phyloP scores from a whole-genome alignment of 2,113 vertebrate species.

The Hiodon tergisus region DNA sequence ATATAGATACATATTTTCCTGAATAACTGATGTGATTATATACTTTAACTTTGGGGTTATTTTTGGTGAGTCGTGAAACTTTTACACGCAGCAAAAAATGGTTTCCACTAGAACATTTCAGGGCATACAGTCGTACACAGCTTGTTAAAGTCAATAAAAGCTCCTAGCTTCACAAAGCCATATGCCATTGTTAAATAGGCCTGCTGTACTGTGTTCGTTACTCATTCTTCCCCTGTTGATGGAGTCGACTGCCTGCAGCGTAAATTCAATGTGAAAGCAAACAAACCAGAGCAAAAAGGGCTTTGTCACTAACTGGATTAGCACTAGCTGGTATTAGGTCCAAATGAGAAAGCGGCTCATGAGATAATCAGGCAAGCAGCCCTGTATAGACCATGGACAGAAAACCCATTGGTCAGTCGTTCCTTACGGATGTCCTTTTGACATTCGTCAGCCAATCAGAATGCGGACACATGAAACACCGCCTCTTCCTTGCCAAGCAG shows the following conservation, averaged over 20 bases:
- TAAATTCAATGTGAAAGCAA: background rate
- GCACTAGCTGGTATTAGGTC: slow-evolving; percentile 4
- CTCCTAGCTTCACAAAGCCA: background rate
- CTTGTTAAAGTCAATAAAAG: background rate
- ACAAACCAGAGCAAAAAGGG: background rate
- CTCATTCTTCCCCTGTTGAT: background rate
- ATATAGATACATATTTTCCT: no score
- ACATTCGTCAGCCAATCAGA: background rate
- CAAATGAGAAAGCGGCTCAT: background rate
- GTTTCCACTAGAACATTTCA: no score
- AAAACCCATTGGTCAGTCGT: slow-evolving; percentile 8
- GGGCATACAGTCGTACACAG: background rate
- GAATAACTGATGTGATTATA: no score
- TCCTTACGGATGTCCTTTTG: background rate
- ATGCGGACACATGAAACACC: background rate
- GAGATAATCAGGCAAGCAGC: background rate
- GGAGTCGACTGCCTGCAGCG: background rate
- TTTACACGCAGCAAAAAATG: no score
- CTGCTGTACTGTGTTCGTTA: background rate
- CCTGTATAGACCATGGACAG: background rate
- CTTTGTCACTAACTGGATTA: slow-evolving; percentile 10
- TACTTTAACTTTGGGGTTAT: no score
- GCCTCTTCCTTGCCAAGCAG: no score
- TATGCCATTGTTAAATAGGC: background rate
- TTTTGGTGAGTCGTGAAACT: no score